Base-by-base conservation (phyloP, 92 coral and sea anemone genomes). In the Pocillopora meandrina region DNA sequence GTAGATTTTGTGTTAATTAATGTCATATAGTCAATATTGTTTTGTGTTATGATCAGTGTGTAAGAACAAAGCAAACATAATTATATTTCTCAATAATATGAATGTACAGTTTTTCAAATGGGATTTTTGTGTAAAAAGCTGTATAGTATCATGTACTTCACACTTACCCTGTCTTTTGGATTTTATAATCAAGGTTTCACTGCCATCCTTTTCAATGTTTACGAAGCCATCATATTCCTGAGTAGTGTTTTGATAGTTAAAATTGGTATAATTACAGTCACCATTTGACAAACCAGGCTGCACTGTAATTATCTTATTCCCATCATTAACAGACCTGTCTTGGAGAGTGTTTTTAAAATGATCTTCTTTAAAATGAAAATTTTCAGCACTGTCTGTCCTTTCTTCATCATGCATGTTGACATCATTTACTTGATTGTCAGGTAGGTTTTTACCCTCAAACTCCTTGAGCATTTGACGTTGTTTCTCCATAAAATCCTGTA, bases 391-490 rank as follows among this genome's bases (percentile, higher is more conserved):
- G 26, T 49, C 21, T 55, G 73, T 23, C 52, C 74, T 65, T 12
- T 79, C 83, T 42, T 79, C 55, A 55, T 79, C 23, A 1, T 15
- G 42, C 83, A 79, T 79, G 16, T 2, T 19, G 26, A 14, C 83
- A 79, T 79, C 83, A 35, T 49, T 65, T 34, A 12, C 72, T 14
- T 10, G 49, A 11, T 35, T 10, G 15, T 49, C 15, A 65, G 83
- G 2, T 12, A 20, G 8, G 0, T 66, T 66, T 17, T 70, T 1
- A 23, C 56, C 68, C 33, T 66, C 16, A 11, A 15, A 1, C 31
- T 65, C 83, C 52, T 13, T 17, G 0, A 79, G 15, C 52, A 70
- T 18, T 12, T 58, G 77, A 16, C 57, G 76, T 12, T 81, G 85
- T 70, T 81, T 1, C 12, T 81, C 77, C 1, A 81, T 81, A 20